Percentiles rank a stretch among this genome's conserved stretches.
phyloP scores from a whole-genome alignment of 2,888 invertebrate genomes.

The Stratiomys singularior region DNA sequence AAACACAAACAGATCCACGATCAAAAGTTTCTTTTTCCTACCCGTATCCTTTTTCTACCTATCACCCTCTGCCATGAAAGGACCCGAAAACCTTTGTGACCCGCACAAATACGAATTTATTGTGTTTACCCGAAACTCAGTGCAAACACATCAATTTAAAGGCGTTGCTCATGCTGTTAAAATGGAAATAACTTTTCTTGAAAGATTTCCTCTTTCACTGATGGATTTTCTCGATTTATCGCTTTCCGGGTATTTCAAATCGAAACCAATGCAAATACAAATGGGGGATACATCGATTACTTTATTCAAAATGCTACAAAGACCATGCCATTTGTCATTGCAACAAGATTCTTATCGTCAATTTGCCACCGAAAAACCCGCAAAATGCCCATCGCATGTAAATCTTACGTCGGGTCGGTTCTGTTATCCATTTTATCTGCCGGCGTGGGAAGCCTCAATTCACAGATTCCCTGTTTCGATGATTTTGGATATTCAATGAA shows the following conservation, averaged over 20 bases:
- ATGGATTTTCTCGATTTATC: constrained; percentile 39
- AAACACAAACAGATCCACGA: no score
- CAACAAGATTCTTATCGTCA: constrained; percentile 41
- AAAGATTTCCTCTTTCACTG: not conserved
- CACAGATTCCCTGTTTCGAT: constrained; percentile 19
- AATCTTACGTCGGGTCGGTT: not conserved
- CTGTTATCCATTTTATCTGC: constrained; percentile 4
- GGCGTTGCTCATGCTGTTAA: constrained; percentile 3
- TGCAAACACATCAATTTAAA: constrained; percentile 31
- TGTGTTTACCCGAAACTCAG: not conserved
- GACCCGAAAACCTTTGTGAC: no score
- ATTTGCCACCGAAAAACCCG: constrained; percentile 32
- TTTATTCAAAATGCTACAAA: constrained; percentile 25
- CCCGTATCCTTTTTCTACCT: no score
- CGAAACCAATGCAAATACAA: constrained; percentile 14
- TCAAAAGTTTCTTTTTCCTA: no score
- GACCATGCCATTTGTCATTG: constrained; percentile 33
- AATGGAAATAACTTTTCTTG: constrained; percentile 13
- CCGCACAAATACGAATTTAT: constrained; percentile 7
- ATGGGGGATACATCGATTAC: not conserved
- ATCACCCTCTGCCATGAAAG: no score
- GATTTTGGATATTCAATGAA: constrained; percentile 34
- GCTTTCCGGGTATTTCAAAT: constrained; percentile 18
- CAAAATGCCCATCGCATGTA: constrained; percentile 24
- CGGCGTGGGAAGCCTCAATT: not conserved